A percentile compares a stretch with the other conserved stretches of the same genome.
Conservation (phyloP, 2,888 invertebrate genomes). For the Heliconius ethilla region DNA sequence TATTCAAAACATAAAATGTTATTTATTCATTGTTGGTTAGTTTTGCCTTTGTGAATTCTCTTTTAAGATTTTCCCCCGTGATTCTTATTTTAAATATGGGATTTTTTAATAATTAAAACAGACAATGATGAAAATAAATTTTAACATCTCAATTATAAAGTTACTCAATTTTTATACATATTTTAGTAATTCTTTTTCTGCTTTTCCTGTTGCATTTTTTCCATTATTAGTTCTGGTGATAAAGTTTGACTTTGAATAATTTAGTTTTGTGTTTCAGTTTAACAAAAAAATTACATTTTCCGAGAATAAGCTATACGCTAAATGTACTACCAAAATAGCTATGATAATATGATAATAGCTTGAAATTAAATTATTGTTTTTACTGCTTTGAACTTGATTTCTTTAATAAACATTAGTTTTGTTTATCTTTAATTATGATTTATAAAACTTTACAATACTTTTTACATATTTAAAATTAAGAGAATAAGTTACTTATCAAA, state of each 20-base stretch:
- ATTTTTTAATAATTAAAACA: background rate
- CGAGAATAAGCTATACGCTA: background rate
- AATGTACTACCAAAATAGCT: background rate
- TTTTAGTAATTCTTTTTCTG: background rate
- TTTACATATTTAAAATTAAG: background rate
- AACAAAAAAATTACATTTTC: background rate
- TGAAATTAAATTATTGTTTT: background rate
- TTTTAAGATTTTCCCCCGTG: background rate
- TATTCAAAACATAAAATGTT: constrained; percentile 14
- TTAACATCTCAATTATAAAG: background rate
- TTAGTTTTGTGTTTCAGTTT: constrained; percentile 4
- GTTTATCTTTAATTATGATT: background rate
- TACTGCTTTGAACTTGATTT: background rate
- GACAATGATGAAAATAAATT: background rate
- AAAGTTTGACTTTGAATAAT: constrained; percentile 11
- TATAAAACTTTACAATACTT: background rate
- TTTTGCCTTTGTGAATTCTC: constrained; percentile 18
- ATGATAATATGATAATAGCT: too few relatives aligned
- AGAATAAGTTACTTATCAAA: background rate
- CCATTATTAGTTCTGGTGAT: background rate
- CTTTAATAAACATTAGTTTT: background rate
- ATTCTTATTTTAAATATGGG: background rate
- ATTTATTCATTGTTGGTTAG: constrained; percentile 27
- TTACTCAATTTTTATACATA: background rate
- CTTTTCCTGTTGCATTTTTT: constrained; percentile 8